A percentile compares a stretch with the other conserved stretches of the same genome.
Evolutionary conservation across 2,888 invertebrate species (phyloP).

Genomic region (Campaea margaritaria): DNA sequence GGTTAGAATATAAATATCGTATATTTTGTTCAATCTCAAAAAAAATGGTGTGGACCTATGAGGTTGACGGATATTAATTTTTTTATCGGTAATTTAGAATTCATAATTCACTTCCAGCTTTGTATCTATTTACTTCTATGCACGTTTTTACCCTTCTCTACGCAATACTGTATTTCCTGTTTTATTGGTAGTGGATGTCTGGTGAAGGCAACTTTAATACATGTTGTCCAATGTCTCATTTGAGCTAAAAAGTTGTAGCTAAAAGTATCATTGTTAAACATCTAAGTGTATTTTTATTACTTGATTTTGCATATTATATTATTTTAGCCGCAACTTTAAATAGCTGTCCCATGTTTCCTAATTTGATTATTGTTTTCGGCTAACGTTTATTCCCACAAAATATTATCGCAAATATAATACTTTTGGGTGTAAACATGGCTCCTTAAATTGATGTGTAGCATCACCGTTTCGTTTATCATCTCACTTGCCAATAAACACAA

Average conservation of each 20-base stretch:
- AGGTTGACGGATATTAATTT: slow-evolving; percentile 14
- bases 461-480: slow-evolving; percentile 47
- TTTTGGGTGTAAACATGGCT: slow-evolving; percentile 9
- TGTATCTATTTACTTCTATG: slow-evolving; percentile 6
- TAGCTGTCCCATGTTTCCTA: slow-evolving; percentile 8
- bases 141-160: slow-evolving; percentile 19
- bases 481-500: slow-evolving; percentile 34
- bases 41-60: slow-evolving; percentile 8
- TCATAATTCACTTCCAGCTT: slow-evolving; percentile 23
- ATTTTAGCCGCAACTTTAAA: slow-evolving; percentile 19
- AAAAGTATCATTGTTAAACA: background rate
- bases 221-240: slow-evolving; percentile 31
- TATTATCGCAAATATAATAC: slow-evolving; percentile 17
- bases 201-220: slow-evolving; percentile 48
- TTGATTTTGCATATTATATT: background rate
- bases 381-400: slow-evolving; percentile 4
- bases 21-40: background rate
- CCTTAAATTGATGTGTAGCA: slow-evolving; percentile 23
- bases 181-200: slow-evolving; percentile 39
- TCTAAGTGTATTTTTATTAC: background rate
- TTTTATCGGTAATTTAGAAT: slow-evolving; percentile 2
- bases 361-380: slow-evolving; percentile 3
- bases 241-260: slow-evolving; percentile 19
- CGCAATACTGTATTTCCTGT: slow-evolving; percentile 31
- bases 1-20: background rate